Base-by-base conservation (phyloP, 1,140 invertebrate genomes). In the Drosophila nikananu region DNA sequence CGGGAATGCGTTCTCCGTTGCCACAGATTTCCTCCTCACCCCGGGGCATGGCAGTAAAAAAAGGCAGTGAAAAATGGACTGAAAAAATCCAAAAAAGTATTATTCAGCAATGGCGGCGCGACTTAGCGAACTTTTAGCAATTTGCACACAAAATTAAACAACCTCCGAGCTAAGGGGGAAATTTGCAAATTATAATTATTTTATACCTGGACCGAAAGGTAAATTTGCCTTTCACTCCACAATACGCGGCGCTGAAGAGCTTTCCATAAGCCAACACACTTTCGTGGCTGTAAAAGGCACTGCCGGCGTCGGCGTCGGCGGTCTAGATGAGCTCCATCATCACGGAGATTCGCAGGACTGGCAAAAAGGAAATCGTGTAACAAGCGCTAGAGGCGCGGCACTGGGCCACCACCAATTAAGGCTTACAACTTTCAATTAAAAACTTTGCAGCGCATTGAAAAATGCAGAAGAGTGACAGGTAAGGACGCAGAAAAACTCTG, bases 141-240 rank as follows among this genome's bases (percentile, higher is more conserved):
- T 57, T 57, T 57, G 35, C 54, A 57, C 54, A 57, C 54, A 57
- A 57, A 57, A 57, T 57, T 57, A 57, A 57, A 57, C 54, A 57
- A 57, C 35, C 54, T 25, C 35, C 54, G 35, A 57, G 54, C 21
- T 39, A 57, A 25, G 21, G 54, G 54, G 54, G 54, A 57, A 57
- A 57, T 57, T 57, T 57, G 54, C 54, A 57, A 57, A 57, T 57
- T 57, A 57, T 57, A 57, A 57, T 57, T 57, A 57, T 57, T 57
- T 57, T 57, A 57, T 57, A 39, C 54, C 54, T 57, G 35, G 54
- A 57, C 54, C 54, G 54, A 57, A 57, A 39, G 54, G 54, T 23
- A 57, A 57, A 57, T 57, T 57, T 57, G 54, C 54, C 35, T 57
- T 57, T 57, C 54, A 39, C 54, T 57, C 54, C 54, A 57, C 35